Evolutionary conservation across 2,888 invertebrate genomes (phyloP).

Genomic region (Deilephila elpenor): DNA sequence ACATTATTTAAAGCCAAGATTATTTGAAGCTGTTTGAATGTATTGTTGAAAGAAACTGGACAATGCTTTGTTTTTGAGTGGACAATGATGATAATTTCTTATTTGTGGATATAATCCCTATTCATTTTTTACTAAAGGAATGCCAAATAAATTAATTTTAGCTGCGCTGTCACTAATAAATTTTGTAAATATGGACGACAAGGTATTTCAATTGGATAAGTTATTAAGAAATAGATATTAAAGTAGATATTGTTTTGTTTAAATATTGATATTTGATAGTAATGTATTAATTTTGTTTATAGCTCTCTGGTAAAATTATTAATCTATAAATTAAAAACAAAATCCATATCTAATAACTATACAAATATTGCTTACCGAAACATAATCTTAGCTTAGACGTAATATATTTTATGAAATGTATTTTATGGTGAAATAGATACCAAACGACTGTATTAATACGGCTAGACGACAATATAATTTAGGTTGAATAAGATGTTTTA

Average conservation of each 20-base stretch:
- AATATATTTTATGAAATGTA: not conserved
- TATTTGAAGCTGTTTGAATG: constrained; percentile 5
- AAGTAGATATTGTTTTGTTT: too few species aligned
- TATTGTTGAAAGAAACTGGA: constrained; percentile 10
- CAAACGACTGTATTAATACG: not conserved
- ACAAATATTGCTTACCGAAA: too few species aligned
- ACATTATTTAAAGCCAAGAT: constrained; percentile 1
- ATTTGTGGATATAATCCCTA: not conserved
- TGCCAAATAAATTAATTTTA: not conserved
- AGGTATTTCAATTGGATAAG: too few species aligned
- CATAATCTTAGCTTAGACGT: not conserved
- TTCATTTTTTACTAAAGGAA: not conserved
- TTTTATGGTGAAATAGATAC: not conserved
- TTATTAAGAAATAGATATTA: too few species aligned
- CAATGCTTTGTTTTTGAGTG: constrained; percentile 14
- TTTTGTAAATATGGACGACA: too few species aligned
- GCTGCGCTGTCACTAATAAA: too few species aligned
- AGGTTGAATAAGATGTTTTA: not conserved
- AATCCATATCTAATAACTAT: too few species aligned
- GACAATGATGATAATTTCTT: not conserved
- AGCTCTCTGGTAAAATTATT: too few species aligned
- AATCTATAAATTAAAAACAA: too few species aligned
- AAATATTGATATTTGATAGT: too few species aligned
- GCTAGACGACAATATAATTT: not conserved
- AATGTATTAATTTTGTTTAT: too few species aligned